Percentiles rank a stretch among this genome's conserved stretches.
phyloP scores from a whole-genome alignment of 2,888 invertebrate species.

The Amblyteles armatorius region DNA sequence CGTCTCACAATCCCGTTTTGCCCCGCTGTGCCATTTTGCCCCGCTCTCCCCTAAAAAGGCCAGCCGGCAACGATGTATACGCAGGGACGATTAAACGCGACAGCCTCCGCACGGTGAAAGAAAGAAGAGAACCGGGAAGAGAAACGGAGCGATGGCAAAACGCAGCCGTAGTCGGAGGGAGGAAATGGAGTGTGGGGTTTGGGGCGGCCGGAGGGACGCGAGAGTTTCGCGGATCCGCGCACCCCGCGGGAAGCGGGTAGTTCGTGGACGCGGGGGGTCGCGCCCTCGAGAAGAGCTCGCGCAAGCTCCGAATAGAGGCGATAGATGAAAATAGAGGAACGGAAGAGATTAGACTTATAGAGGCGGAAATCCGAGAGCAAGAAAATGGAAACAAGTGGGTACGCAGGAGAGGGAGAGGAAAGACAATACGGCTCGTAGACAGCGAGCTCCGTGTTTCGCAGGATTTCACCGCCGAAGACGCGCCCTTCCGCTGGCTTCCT shows the following conservation, averaged over 20 bases:
- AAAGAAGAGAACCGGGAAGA: background rate
- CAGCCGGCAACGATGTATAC: slow-evolving; percentile 22
- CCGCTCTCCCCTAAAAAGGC: slow-evolving; percentile 19
- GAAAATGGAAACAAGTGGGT: background rate
- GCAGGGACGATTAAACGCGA: slow-evolving; percentile 62
- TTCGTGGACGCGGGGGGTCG: too few species aligned
- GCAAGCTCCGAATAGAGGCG: slow-evolving; percentile 9
- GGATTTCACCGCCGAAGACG: slow-evolving; percentile 30
- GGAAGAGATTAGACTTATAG: slow-evolving; percentile 21
- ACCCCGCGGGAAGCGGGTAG: background rate
- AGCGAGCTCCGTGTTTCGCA: slow-evolving; percentile 3
- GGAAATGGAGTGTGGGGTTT: slow-evolving; percentile 26
- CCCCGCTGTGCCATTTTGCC: too few species aligned
- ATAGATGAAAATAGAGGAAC: slow-evolving; percentile 36
- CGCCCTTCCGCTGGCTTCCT: slow-evolving; percentile 20
- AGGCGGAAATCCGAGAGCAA: slow-evolving; percentile 17
- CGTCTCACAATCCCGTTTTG: too few species aligned
- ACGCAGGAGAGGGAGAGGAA: background rate
- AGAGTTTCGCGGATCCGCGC: slow-evolving; percentile 56
- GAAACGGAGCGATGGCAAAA: slow-evolving; percentile 28
- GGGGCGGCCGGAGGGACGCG: slow-evolving; percentile 39
- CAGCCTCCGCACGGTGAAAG: slow-evolving; percentile 3
- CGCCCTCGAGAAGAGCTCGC: slow-evolving; percentile 17
- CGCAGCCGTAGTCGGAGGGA: slow-evolving; percentile 41
- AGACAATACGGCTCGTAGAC: background rate